Evolutionary conservation across 2,113 vertebrate species (phyloP).

Genomic region (Tricholaema leucomelas): DNA sequence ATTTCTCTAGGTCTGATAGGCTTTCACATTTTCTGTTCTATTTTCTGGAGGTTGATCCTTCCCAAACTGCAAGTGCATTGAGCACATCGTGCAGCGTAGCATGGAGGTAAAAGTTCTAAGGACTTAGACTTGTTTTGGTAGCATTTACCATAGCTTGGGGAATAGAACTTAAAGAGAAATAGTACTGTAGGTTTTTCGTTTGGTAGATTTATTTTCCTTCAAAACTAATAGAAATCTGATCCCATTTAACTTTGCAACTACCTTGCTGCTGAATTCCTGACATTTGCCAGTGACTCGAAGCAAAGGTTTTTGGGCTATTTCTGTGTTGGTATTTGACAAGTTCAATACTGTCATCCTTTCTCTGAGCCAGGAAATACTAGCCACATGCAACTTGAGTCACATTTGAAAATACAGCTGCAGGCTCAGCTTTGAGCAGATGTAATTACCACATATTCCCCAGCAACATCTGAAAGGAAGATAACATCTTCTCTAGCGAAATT

Average conservation of each 20-base stretch:
- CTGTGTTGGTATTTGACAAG: background rate
- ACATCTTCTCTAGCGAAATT: background rate
- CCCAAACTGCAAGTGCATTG: background rate
- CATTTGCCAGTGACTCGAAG: background rate
- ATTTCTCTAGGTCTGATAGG: background rate
- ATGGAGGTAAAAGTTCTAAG: background rate
- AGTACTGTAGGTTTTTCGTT: rapidly evolving
- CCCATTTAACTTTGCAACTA: background rate
- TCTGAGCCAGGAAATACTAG: background rate
- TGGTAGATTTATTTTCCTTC: background rate
- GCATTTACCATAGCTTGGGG: background rate
- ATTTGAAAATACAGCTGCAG: background rate
- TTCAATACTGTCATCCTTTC: background rate
- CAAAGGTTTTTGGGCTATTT: background rate
- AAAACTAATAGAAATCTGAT: background rate
- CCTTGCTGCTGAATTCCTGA: background rate
- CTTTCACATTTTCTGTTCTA: background rate
- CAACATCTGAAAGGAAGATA: background rate
- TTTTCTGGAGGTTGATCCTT: background rate
- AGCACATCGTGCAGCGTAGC: background rate
- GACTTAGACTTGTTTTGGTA: background rate
- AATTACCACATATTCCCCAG: background rate
- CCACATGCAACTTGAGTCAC: background rate
- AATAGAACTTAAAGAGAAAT: background rate
- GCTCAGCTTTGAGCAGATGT: background rate